phyloP scores from a whole-genome alignment of 2,113 vertebrate species.

The Budorcas taxicolor region DNA sequence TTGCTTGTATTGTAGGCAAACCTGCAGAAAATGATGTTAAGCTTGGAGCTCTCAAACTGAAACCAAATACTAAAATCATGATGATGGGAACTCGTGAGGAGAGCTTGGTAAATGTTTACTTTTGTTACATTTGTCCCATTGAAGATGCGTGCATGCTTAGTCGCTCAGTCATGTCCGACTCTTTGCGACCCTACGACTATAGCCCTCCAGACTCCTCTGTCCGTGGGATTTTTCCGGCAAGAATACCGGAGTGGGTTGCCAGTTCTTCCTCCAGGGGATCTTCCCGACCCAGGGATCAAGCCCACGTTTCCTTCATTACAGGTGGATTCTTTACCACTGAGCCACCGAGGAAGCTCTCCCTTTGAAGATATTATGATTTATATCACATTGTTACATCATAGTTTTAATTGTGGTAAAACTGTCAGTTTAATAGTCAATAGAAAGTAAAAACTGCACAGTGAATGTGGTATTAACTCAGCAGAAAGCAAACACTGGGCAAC shows the following conservation, averaged over 20 bases:
- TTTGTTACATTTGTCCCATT: constrained; percentile 66
- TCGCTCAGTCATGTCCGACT: not conserved
- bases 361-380: constrained; percentile 46
- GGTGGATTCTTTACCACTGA: not conserved
- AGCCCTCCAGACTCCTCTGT: not conserved
- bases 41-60: constrained; percentile 95
- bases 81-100: constrained; percentile 99
- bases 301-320: not conserved
- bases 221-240: not conserved
- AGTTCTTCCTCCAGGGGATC: not conserved
- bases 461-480: constrained; percentile 4
- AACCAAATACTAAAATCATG: constrained; percentile 99
- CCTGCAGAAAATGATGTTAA: constrained; percentile 96
- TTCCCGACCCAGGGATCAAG: not conserved
- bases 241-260: not conserved
- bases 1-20: constrained; percentile 87
- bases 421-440: not conserved
- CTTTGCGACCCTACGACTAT: not conserved
- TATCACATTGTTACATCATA: not conserved
- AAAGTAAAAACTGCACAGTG: not conserved
- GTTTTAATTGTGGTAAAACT: constrained; percentile 45
- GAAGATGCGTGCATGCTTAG: constrained; percentile 5
- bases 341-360: not conserved
- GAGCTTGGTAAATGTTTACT: constrained; percentile 89
- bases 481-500: not conserved